These are phyloP conservation scores for Sericinus montela DNA, from an alignment of 2,888 invertebrate genomes.

Conservation along the genomic window DNA sequence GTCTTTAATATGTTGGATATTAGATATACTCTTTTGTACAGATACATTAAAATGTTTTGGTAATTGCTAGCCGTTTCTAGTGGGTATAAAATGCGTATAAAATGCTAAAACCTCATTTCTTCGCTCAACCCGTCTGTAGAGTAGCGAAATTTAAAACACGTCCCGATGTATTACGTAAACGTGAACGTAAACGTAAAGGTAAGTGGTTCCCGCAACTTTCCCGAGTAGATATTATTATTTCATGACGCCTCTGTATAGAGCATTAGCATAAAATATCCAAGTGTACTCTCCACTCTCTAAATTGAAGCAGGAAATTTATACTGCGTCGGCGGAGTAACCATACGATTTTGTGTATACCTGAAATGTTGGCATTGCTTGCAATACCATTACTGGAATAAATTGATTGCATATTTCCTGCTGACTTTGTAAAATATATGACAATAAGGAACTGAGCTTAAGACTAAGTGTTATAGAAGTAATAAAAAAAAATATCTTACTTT, in stretches of 20 bases:
- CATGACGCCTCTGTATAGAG: conserved; percentile 27
- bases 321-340: conserved; percentile 1
- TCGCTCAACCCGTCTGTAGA: conserved; percentile 4
- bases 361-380: background rate
- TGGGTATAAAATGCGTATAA: conserved; percentile 13
- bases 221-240: conserved; percentile 34
- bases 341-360: background rate
- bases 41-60: background rate
- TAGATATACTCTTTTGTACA: no score
- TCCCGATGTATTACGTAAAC: conserved; percentile 11
- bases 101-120: background rate
- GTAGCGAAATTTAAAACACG: conserved; percentile 14
- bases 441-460: no score
- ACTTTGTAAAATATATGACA: no score
- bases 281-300: conserved; percentile 29
- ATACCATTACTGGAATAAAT: no score
- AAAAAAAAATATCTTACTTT: no score
- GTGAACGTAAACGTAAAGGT: conserved; percentile 21
- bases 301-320: conserved; percentile 28
- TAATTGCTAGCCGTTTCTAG: conserved; percentile 15
- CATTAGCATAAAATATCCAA: conserved; percentile 37
- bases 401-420: no score
- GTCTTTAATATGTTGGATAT: no score
- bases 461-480: no score
- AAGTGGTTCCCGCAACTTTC: conserved; percentile 27